Evolutionary conservation across 2,888 invertebrate genomes (phyloP), one percentile per base, ranked within the genome.

Genomic region (Drosophila algonquin): DNA sequence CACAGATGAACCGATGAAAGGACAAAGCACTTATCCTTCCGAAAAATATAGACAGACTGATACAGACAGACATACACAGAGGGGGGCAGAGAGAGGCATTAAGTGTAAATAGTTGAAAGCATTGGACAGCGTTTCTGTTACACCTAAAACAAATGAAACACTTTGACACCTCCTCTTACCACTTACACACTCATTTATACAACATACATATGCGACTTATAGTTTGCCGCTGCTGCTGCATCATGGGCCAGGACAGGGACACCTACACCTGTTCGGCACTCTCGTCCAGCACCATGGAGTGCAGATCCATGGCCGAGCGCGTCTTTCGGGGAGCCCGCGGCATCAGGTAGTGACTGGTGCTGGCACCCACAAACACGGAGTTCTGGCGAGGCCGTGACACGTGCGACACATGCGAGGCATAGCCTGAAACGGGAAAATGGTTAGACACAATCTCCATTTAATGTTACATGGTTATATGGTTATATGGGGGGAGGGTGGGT

Each of bases 281-380:
- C 76, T 91, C 92, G 80, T 94, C 91, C 89, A 95, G 81, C 81
- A 95, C 91, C 88, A 97, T 93, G 30, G 96, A 96, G 86, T 97
- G 96, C 14, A 97, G 94, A 90, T 97, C 97, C 80, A 97, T 95
- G 1, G 97, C 97, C 45, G 96, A 96, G 81, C 97, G 96, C 6
- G 96, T 95, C 72, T 96, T 95, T 12, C 97, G 93, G 0, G 96
- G 96, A 0, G 95, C 94, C 79, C 94, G 94, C 68, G 94, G 94
- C 14, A 95, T 94, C 73, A 95, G 94, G 62, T 96, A 93, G 56
- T 95, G 94, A 65, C 82, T 90, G 61, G 90, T 85, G 91, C 94
- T 94, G 44, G 94, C 93, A 67, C 96, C 95, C 40, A 97, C 97
- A 93, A 97, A 97, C 16, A 97, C 97, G 4, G 97, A 97, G 92